Percentiles rank a stretch among this genome's conserved stretches.
These are phyloP conservation scores for Conops quadrifasciatus DNA, from an alignment of 2,888 invertebrate genomes.

Conservation along the genomic window DNA sequence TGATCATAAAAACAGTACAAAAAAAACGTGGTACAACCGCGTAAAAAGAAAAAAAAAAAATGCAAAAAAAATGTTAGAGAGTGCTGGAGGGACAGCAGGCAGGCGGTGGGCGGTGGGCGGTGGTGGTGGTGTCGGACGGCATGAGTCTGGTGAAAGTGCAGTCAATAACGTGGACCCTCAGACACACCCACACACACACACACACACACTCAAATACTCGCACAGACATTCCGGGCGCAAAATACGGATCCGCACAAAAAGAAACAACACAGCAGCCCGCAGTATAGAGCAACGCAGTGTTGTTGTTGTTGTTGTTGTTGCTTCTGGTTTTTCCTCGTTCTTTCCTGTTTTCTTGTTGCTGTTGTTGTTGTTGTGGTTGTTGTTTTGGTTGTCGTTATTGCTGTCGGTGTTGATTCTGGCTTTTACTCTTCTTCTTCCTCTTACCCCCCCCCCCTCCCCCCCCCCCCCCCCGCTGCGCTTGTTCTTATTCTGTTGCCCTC, in stretches of 20 bases:
- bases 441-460: not conserved
- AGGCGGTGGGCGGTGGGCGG: too few species aligned
- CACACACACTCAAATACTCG: not conserved
- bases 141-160: too few species aligned
- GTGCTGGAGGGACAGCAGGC: not conserved
- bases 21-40: conserved; percentile 5
- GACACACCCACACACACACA: not conserved
- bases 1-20: conserved; percentile 31
- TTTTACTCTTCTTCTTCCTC: not conserved
- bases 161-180: not conserved
- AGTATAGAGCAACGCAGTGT: not conserved
- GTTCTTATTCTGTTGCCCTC: not conserved
- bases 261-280: not conserved
- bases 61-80: conserved; percentile 4
- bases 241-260: not conserved
- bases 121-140: too few species aligned
- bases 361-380: not conserved
- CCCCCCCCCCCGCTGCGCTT: not conserved
- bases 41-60: not conserved
- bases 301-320: conserved; percentile 7
- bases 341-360: not conserved
- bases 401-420: not conserved
- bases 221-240: not conserved
- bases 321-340: not conserved
- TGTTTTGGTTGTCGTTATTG: not conserved